phyloP scores from a whole-genome alignment of 2,888 invertebrate genomes.

The Elysia crispata region DNA sequence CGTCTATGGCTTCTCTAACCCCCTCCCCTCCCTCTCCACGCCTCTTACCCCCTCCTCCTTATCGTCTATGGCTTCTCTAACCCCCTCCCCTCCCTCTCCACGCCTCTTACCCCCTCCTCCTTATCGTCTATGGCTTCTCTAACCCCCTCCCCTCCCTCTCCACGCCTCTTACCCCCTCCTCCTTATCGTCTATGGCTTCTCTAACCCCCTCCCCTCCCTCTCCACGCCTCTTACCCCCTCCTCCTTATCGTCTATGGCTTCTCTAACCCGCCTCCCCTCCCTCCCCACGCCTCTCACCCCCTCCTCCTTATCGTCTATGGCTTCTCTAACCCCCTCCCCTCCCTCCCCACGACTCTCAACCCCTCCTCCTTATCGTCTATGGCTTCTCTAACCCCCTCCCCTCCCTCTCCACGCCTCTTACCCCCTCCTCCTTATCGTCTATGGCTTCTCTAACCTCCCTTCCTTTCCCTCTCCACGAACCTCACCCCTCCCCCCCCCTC shows the following conservation, averaged over 20 bases:
- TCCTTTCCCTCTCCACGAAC: too few relatives aligned
- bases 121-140: conserved; percentile 73
- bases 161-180: too few relatives aligned
- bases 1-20: conserved; percentile 71
- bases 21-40: conserved; percentile 67
- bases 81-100: too few relatives aligned
- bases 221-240: conserved; percentile 53
- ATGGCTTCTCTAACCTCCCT: too few relatives aligned
- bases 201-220: too few relatives aligned
- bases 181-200: too few relatives aligned
- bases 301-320: too few relatives aligned
- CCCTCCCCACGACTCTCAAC: too few relatives aligned
- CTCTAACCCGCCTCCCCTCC: conserved; percentile 73
- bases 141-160: conserved; percentile 75
- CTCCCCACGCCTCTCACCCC: too few relatives aligned
- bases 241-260: conserved; percentile 74
- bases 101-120: conserved; percentile 61
- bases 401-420: conserved; percentile 75
- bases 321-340: too few relatives aligned
- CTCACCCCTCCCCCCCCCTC: conserved; percentile 69
- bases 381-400: conserved; percentile 73
- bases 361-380: conserved; percentile 75
- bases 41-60: conserved; percentile 50
- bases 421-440: too few relatives aligned
- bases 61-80: conserved; percentile 73